A percentile compares a stretch with the other conserved stretches of the same genome.
Evolutionary conservation across 2,888 invertebrate genomes (phyloP).

Genomic region (Drosophila maculinotata): DNA sequence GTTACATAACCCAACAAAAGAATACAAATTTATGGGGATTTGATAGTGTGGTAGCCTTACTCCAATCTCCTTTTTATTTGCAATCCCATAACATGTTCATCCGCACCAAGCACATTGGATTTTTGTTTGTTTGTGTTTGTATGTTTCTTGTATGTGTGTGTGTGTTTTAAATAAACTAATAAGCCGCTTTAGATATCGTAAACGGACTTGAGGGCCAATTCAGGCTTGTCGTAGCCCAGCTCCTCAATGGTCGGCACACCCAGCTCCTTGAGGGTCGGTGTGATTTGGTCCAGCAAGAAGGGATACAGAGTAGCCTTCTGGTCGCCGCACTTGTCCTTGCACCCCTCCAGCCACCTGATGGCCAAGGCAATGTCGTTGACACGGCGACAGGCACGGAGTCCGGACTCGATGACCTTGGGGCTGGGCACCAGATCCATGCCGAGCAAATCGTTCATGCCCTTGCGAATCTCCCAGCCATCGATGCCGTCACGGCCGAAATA

Average conservation of each 20-base stretch:
- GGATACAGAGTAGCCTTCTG: constrained; percentile 92
- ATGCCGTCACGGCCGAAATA: constrained; percentile 95
- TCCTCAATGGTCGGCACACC: constrained; percentile 98
- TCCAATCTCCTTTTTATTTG: constrained; percentile 75
- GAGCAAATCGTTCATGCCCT: constrained; percentile 94
- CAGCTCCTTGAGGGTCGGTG: constrained; percentile 95
- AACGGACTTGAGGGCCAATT: constrained; percentile 92
- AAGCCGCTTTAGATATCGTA: constrained; percentile 86
- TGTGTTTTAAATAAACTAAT: constrained; percentile 60
- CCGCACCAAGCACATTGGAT: constrained; percentile 53
- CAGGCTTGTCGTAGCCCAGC: constrained; percentile 98
- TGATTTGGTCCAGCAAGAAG: constrained; percentile 94
- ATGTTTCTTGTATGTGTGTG: constrained; percentile 50
- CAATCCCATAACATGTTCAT: constrained; percentile 74
- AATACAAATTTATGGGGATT: constrained; percentile 26
- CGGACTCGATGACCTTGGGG: constrained; percentile 94
- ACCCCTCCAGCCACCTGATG: constrained; percentile 95
- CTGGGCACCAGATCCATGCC: constrained; percentile 97
- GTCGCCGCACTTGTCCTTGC: constrained; percentile 94
- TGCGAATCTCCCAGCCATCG: constrained; percentile 97
- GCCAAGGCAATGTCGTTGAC: constrained; percentile 97
- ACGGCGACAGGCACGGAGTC: constrained; percentile 95
- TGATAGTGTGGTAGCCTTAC: constrained; percentile 67
- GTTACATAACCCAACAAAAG: constrained; percentile 57
- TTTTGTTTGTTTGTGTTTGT: constrained; percentile 48